Evolutionary conservation across 2,797 vertebrate genomes (phyloP), one percentile per base, ranked within the genome.

Genomic region (Picus viridis): DNA sequence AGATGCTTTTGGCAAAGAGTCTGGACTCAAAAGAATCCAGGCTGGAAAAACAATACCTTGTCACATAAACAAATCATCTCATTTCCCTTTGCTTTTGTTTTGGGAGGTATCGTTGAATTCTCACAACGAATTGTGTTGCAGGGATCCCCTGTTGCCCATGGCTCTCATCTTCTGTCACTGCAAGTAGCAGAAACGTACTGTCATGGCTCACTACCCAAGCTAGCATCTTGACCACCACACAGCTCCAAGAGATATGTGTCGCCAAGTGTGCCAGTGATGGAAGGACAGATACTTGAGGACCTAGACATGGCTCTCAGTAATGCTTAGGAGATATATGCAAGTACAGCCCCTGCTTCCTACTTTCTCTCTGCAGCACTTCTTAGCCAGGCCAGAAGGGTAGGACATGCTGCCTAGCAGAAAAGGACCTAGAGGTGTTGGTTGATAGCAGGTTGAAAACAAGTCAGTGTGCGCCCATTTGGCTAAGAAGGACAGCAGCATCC

Each of bases 271-370:
- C 49, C 49, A 51, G 7, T 23, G 22, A 24, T 51, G 49, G 49
- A 24, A 12, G 49, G 49, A 51, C 49, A 51, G 49, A 13, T 19
- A 3, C 39, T 2, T 12, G 49, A 29, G 30, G 26, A 30, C 29
- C 36, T 49, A 24, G 34, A 10, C 12, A 3, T 3, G 20, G 20
- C 0, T 2, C 45, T 58, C 24, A 14, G 57, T 32, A 43, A 2
- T 8, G 23, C 19, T 34, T 32, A 7, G 19, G 51, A 89, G 32
- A 19, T 4, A 22, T 3, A 7, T 5, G n/a, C 7, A 49, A 77
- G 67, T 27, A 43, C 24, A 77, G 36, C 16, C 26, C 16, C 32
- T 53, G 0, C 39, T 74, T 8, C 23, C 36, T 53, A 0, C 34
- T 74, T 10, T 19, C 20, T 7, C 30, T 36, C 14, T 0, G 1